Evolutionary conservation across 2,113 vertebrate genomes (phyloP), one percentile per base, ranked within the genome.

Genomic region (Nibea albiflora): DNA sequence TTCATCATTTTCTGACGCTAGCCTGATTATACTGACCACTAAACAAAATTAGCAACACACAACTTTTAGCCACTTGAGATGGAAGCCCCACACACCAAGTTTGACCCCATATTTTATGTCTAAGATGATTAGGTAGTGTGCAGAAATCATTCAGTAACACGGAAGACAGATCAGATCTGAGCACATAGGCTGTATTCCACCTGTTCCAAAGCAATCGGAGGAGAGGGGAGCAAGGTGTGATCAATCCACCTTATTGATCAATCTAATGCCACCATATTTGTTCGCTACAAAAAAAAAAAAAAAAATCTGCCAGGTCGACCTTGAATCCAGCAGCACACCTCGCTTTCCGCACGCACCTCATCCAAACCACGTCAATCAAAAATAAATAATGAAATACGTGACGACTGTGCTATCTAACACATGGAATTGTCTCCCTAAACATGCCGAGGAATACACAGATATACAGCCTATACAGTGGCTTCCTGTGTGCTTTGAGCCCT

Each of bases 221-320:
- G 52, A 65, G 12, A 2, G 62, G 28, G 19, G 56, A 54, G 31
- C 47, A 52, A 56, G 54, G 47, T 28, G 69, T 78, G 65, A 89
- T 86, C 88, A 75, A 83, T 80, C 31, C 78, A 61, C 76, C 54
- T 76, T 73, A 91, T 47, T 70, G 89, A 92, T 91, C 90, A 78
- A 22, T 73, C 77, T 73, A 60, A 75, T 76, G 89, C 91, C 89
- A 88, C 87, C 92, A 89, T 92, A 83, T 92, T 46, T 92, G 84
- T 76, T 84, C 64, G 66, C 79, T 84, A 58, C 83, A 26, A 26
- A 26, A 26, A 86, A 35, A 8, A 39, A 39, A 39, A 39, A 39
- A 39, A 9, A 20, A 90, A 87, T 83, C 79, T 56, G 62, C 47
- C 80, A 88, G 75, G 76, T 93, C 92, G 95, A 94, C 94, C 94